A percentile compares a stretch with the other conserved stretches of the same genome.
Evolutionary conservation across 2,113 vertebrate species (phyloP).

Genomic region (Paracanthobrama guichenoti): DNA sequence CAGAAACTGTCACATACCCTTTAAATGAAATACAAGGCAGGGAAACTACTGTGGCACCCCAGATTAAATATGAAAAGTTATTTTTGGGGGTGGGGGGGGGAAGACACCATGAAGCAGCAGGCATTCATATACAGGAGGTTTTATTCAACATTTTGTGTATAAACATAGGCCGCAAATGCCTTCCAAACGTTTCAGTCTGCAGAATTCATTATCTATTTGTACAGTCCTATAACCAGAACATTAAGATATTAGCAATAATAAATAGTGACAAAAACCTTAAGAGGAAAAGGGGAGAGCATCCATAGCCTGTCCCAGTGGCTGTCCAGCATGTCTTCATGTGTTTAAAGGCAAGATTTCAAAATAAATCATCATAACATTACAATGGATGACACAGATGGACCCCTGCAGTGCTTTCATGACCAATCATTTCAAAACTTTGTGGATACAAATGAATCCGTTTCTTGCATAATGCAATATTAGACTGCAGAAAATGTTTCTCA

Average conservation of each 20-base stretch:
- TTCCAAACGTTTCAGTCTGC: slow-evolving; percentile 72
- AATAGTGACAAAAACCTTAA: slow-evolving; percentile 47
- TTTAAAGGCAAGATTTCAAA: slow-evolving; percentile 47
- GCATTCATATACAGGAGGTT: slow-evolving; percentile 74
- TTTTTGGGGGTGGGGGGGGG: no score
- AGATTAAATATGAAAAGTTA: no score
- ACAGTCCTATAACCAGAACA: slow-evolving; percentile 73
- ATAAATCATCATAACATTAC: slow-evolving; percentile 38
- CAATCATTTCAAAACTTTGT: slow-evolving; percentile 10
- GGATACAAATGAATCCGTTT: background rate
- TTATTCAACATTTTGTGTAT: slow-evolving; percentile 80
- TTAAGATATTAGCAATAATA: slow-evolving; percentile 61
- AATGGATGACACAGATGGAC: slow-evolving; percentile 38
- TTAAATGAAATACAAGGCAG: no score
- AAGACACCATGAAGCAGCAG: background rate
- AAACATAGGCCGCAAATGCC: slow-evolving; percentile 77
- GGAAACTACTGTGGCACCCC: no score
- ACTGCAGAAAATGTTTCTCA: background rate
- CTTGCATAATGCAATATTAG: background rate
- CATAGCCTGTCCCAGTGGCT: slow-evolving; percentile 50
- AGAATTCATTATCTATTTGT: slow-evolving; percentile 68
- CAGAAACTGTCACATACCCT: background rate
- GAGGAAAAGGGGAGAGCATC: slow-evolving; percentile 59
- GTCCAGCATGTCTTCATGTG: slow-evolving; percentile 56
- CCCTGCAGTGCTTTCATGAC: slow-evolving; percentile 37